Base-by-base conservation (phyloP, 2,113 vertebrate species). In the Solea senegalensis region DNA sequence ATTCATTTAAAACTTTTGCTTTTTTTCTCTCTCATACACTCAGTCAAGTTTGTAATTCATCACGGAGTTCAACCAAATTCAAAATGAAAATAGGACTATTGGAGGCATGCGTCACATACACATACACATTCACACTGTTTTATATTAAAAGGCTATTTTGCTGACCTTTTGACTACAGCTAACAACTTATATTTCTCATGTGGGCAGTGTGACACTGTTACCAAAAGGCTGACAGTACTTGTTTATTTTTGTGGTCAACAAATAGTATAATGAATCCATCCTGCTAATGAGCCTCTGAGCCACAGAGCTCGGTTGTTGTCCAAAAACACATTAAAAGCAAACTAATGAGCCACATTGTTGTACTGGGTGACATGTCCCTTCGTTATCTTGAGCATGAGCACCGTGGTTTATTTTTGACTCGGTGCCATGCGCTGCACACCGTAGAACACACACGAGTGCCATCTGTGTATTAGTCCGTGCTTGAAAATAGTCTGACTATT, bases 31-130 rank as follows among this genome's bases (percentile, higher is more conserved):
- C 72, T 28, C 50, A 39, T 40, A 55, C 55, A 68, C 48, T 65
- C 70, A 69, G 65, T 72, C 51, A 52, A 60, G 84, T 74, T 81
- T 83, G 74, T 60, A 54, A 72, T 81, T 75, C 63, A 57, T 65
- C n/a, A 61, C 44, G 54, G 65, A 78, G 49, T 54, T 57, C 43
- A 60, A 68, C 53, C 46, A 70, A 59, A 74, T 61, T 61, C 54
- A 59, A 58, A 74, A 72, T 72, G 14, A 50, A 71, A 67, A 59
- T 10, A 52, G 15, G 45, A 58, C 70, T 48, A 3, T 7, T 34
- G 55, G 34, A 67, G 44, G 26, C 27, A 10, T 10, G 49, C 21
- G 3, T n/a, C 56, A 50, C 54, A 65, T 21, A 40, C 39, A 62
- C 15, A n/a, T 21, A 1, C 21, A 27, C 10, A 1, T 16, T 27